Base-by-base conservation (phyloP, 1,140 invertebrate species). In the Drosophila carrolli region DNA sequence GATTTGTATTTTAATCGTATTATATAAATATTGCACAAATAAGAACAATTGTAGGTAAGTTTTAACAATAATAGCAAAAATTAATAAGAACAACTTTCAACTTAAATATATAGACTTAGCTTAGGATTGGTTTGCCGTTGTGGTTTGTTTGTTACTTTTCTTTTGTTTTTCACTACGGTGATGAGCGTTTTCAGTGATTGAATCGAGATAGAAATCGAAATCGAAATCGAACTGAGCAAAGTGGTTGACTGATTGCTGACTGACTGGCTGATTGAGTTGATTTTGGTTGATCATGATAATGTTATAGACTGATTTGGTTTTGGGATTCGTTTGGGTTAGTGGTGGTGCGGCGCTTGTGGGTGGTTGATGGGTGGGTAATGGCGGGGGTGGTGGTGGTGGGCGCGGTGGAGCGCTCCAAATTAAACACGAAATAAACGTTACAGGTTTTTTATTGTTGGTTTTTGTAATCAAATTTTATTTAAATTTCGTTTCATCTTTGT, bases 21-120 rank as follows among this genome's bases (percentile, higher is more conserved):
- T 75, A 81, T 89, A 79, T 89, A 89, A 88, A 89, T 89, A 89
- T 89, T 89, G 84, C 84, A 89, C 84, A 89, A 89, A 78, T 88
- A 76, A 83, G 79, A 89, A 89, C 77, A 89, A 81, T 75, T 77
- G 78, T 84, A 81, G 65, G 68, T 89, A 72, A 82, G 84, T 68
- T 75, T 88, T 82, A 86, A 86, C 82, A 86, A 88, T 72, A 85
- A 85, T 85, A 86, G 75, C 66, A 68, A 89, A 65, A 77, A 80
- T 83, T 66, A 76, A 89, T 78, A 66, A 89, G 79, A 89, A 86
- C 84, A 89, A 89, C 68, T 78, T 80, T 67, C 62, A 83, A 88
- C 84, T 89, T 89, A 89, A 71, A 57, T 65, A 61, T 61, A 77
- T 51, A 79, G 58, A 60, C 80, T 89, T 84, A 90, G 59, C 80